Evolutionary conservation across 2,797 vertebrate genomes (phyloP), one percentile per base, ranked within the genome.

Genomic region (Rhinella marina): DNA sequence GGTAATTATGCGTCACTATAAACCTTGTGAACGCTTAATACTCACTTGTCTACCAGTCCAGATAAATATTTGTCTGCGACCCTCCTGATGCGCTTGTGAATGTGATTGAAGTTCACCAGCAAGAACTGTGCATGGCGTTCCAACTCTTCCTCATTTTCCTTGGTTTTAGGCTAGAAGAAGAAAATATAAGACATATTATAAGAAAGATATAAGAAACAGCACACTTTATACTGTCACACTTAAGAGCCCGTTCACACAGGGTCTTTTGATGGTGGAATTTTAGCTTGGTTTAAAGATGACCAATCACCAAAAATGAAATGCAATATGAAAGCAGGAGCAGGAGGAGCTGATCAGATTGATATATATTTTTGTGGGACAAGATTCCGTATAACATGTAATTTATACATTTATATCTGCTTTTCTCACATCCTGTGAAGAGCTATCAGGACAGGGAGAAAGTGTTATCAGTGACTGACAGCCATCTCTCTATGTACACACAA

Each of bases 11-110:
- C 23, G n/a, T 23, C 61, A 62, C 13, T 32, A 5, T 72, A 19
- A 32, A 41, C 3, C 32, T 41, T 48, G 32, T 17, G 29, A 19
- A 23, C 21, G 68, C 29, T 48, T 32, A 21, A 73, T 29, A 93
- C 97, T 95, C 90, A 99, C 98, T 97, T 98, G 92, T 99, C 98
- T 66, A 99, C 98, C 91, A 99, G 94, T 66, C 98, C 97, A 41
- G 98, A 99, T 7, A 99, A 95, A 89, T 99, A 99, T 93, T 99
- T 99, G 93, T 99, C 98, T 0, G 98, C 98, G 85, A 99, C 98
- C 90, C 98, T 95, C 86, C 98, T 96, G 90, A 99, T 99, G 91
- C 98, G 96, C 93, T 99, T 99, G 94, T 99, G 98, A 86, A 97
- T 99, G 91, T 99, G 98, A 92, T 99, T 99, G 91, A 99, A 99